A percentile compares a stretch with the other conserved stretches of the same genome.
phyloP scores from a whole-genome alignment of 2,888 invertebrate species.

The Lordiphosa fenestrarum region DNA sequence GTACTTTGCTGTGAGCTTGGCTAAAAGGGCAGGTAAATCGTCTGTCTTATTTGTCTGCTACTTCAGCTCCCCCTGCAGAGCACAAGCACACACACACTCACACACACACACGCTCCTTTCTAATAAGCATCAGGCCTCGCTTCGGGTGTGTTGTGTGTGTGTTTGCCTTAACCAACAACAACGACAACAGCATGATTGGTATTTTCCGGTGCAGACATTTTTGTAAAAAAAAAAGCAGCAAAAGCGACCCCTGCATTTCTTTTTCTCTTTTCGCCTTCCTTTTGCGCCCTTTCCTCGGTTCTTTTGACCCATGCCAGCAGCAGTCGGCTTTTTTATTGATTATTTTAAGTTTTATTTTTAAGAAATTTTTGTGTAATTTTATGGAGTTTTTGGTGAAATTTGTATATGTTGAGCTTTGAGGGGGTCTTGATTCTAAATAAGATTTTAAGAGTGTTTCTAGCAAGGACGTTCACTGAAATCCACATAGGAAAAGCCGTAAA shows the following conservation, averaged over 20 bases:
- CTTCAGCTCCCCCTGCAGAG: conserved; percentile 36
- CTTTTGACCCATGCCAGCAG: conserved; percentile 8
- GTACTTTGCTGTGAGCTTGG: conserved; percentile 27
- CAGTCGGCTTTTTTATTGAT: conserved; percentile 50
- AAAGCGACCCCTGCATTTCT: conserved; percentile 52
- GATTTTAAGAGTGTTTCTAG: too few species aligned
- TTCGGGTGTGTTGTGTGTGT: conserved; percentile 1
- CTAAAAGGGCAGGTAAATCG: conserved; percentile 61
- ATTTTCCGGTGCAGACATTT: conserved; percentile 74
- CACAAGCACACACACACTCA: conserved; percentile 1
- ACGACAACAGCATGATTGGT: conserved; percentile 68
- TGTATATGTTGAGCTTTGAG: conserved; percentile 9
- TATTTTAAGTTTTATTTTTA: conserved; percentile 34
- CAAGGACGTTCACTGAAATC: too few species aligned
- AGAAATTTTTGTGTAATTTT: conserved; percentile 7
- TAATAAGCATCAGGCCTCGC: conserved; percentile 59
- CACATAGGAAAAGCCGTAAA: too few species aligned
- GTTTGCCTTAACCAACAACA: conserved; percentile 53
- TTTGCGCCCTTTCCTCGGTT: conserved; percentile 3
- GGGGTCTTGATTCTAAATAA: too few species aligned
- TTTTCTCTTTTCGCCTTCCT: conserved; percentile 24
- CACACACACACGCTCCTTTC: conserved; percentile 40
- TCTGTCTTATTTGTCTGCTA: conserved; percentile 74
- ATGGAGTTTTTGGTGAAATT: conserved; percentile 11
- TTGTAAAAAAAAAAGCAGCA: conserved; percentile 29